Percentiles rank a stretch among this genome's conserved stretches.
Evolutionary conservation across 2,888 invertebrate genomes (phyloP).

Genomic region (Polia nebulosa): DNA sequence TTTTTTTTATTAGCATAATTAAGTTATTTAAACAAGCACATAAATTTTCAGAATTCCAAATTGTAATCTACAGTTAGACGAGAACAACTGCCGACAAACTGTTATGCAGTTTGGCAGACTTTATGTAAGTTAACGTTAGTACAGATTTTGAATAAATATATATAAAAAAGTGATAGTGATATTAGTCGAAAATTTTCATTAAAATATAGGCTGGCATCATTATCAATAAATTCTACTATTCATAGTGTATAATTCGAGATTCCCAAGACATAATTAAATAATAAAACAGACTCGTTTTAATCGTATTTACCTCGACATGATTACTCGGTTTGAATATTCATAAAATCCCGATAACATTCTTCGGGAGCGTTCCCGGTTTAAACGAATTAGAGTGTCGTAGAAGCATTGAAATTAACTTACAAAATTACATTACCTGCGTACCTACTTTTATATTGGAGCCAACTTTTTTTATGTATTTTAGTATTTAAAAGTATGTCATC

Average conservation of each 20-base stretch:
- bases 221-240: not conserved
- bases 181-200: too few species aligned
- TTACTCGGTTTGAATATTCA: conserved; percentile 80
- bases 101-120: too few species aligned
- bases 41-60: too few species aligned
- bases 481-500: too few species aligned
- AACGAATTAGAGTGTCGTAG: conserved; percentile 69
- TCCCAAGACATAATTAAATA: conserved; percentile 32
- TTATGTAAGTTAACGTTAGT: too few species aligned
- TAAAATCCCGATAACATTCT: conserved; percentile 76
- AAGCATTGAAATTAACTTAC: conserved; percentile 59
- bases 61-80: too few species aligned
- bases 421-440: conserved; percentile 50
- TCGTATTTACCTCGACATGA: conserved; percentile 75
- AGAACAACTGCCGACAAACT: too few species aligned
- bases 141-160: too few species aligned
- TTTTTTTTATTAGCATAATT: too few species aligned
- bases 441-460: conserved; percentile 39
- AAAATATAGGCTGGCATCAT: not conserved
- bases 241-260: conserved; percentile 7
- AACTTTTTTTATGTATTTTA: conserved; percentile 38
- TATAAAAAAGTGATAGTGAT: too few species aligned
- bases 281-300: conserved; percentile 75
- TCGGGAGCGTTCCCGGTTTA: conserved; percentile 71
- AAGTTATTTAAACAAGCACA: too few species aligned